phyloP scores from a whole-genome alignment of 1,140 invertebrate species.

The Rhopalosiphum padi region DNA sequence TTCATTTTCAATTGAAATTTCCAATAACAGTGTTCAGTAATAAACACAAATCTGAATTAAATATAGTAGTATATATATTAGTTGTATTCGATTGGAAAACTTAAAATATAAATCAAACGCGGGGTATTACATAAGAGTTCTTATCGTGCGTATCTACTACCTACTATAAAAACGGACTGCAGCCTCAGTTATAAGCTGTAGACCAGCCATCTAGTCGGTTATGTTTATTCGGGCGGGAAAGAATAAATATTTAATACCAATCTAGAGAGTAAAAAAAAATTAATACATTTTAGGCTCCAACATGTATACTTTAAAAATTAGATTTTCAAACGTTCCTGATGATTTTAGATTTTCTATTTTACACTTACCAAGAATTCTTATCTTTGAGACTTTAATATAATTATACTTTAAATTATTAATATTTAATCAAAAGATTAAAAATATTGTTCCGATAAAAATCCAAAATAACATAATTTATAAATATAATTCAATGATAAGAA shows the following conservation, averaged over 20 bases:
- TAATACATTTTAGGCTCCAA: not conserved
- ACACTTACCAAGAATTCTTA: not conserved
- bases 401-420: not conserved
- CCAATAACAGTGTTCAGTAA: not conserved
- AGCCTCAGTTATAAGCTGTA: not conserved
- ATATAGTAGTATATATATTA: not conserved
- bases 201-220: not conserved
- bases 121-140: not conserved
- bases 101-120: not conserved
- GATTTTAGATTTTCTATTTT: not conserved
- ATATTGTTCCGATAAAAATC: not conserved
- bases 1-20: conserved; percentile 10
- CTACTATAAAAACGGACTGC: not conserved
- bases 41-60: not conserved
- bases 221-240: not conserved
- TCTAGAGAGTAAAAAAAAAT: not conserved
- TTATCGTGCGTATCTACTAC: too few species aligned
- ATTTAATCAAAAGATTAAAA: not conserved
- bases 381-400: not conserved
- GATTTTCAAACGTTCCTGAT: not conserved
- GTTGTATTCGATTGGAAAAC: not conserved
- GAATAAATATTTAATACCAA: not conserved
- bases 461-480: not conserved
- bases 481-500: not conserved
- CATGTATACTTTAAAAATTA: not conserved